Conservation (phyloP, 1,140 invertebrate genomes). For the Rhopalosiphum padi region DNA sequence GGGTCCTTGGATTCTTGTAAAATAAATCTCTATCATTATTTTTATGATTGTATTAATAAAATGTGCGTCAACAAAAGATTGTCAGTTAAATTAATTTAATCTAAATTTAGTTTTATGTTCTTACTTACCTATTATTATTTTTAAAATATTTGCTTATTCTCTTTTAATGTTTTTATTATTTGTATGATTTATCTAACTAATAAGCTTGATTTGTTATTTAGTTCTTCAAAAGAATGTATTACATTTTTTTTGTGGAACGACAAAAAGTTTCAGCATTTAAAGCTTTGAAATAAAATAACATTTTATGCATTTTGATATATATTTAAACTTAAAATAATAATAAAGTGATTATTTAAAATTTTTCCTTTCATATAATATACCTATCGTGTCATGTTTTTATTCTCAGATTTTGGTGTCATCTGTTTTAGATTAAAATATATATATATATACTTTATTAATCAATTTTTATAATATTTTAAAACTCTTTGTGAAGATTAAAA, state of each 20-base stretch:
- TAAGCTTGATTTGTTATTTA: neutral
- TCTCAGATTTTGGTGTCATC: neutral
- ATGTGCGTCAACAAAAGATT: neutral
- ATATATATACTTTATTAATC: neutral
- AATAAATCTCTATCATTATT: conserved; percentile 3
- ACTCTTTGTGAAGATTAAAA: neutral
- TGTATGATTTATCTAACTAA: neutral
- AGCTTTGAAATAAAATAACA: neutral
- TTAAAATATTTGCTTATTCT: neutral
- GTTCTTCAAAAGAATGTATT: neutral
- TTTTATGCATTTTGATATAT: neutral
- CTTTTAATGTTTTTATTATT: neutral
- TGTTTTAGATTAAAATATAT: neutral
- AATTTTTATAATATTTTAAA: neutral
- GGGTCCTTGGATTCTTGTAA: neutral
- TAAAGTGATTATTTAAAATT: neutral
- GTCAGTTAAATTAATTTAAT: neutral
- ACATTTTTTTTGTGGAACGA: neutral
- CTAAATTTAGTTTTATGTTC: neutral
- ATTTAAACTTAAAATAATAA: neutral
- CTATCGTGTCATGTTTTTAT: neutral
- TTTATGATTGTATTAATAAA: neutral
- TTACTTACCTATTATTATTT: neutral
- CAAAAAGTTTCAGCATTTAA: neutral
- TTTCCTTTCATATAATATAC: neutral